These are phyloP conservation scores for Pachydiplax longipennis DNA, from an alignment of 2,888 invertebrate species.

Conservation along the genomic window DNA sequence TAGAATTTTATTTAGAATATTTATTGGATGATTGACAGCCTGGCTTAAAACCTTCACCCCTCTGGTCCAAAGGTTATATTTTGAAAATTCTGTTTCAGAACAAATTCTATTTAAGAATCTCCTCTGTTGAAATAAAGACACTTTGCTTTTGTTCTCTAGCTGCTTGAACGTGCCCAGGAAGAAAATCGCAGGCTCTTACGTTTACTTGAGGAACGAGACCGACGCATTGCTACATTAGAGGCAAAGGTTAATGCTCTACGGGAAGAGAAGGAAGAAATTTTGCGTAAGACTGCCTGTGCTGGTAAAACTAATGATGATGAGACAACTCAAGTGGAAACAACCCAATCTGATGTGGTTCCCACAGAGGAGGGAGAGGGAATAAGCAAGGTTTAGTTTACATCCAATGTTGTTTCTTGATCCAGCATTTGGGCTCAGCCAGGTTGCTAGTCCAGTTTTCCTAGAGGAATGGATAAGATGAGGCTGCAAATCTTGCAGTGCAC, in stretches of 20 bases:
- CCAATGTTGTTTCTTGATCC: neutral
- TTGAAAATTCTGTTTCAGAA: too few species aligned
- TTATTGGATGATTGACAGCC: too few species aligned
- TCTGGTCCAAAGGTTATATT: too few species aligned
- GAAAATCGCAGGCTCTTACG: slow-evolving; percentile 59
- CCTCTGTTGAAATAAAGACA: neutral
- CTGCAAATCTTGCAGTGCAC: neutral
- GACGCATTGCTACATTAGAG: slow-evolving; percentile 58
- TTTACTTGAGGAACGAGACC: slow-evolving; percentile 59
- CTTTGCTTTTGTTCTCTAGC: slow-evolving; percentile 51
- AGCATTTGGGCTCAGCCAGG: neutral
- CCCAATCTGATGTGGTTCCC: neutral
- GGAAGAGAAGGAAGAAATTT: slow-evolving; percentile 54
- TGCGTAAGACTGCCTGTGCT: neutral
- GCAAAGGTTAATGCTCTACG: slow-evolving; percentile 57
- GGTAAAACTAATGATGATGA: neutral
- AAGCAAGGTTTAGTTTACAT: neutral
- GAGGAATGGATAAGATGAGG: neutral
- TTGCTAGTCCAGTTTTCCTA: neutral
- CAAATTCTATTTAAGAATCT: too few species aligned
- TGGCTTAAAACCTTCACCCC: too few species aligned
- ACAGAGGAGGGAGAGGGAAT: slow-evolving; percentile 27
- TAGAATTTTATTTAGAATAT: too few species aligned
- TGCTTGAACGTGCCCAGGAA: slow-evolving; percentile 59
- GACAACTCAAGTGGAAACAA: neutral